Evolutionary conservation across 2,797 vertebrate species (phyloP).

Genomic region (Hypotaenidia okinawae): DNA sequence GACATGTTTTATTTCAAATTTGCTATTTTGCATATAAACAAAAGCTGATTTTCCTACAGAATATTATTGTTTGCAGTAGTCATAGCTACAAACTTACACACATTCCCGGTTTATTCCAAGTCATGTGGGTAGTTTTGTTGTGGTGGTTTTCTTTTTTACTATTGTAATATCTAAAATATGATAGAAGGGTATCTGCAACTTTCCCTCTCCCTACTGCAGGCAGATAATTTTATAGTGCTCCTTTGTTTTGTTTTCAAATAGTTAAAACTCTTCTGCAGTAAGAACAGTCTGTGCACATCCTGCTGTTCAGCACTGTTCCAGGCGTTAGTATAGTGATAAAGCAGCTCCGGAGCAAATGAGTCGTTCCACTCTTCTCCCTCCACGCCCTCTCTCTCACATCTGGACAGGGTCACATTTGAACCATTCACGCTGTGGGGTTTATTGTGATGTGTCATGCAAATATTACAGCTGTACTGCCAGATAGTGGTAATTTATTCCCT

Average conservation of each 20-base stretch:
- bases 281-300: conserved; percentile 14
- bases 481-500: not conserved
- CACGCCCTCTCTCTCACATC: not conserved
- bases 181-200: not conserved
- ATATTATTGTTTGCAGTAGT: not conserved
- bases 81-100: not conserved
- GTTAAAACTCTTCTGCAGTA: conserved; percentile 5
- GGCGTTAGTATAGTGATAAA: conserved; percentile 1
- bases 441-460: not conserved
- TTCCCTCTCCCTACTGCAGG: not conserved
- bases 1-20: not conserved
- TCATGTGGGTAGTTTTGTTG: not conserved
- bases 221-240: conserved; percentile 37
- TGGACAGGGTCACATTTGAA: not conserved
- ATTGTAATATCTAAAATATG: not conserved
- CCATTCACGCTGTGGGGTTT: not conserved
- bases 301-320: not conserved
- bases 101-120: not conserved
- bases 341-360: not conserved
- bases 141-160: not conserved
- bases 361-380: not conserved
- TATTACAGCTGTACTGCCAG: not conserved
- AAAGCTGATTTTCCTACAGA: not conserved
- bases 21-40: not conserved
- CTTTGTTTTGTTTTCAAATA: conserved; percentile 41